Percentiles rank a stretch among this genome's conserved stretches.
phyloP scores from a whole-genome alignment of 1,140 invertebrate genomes.

The Dendrolimus kikuchii region DNA sequence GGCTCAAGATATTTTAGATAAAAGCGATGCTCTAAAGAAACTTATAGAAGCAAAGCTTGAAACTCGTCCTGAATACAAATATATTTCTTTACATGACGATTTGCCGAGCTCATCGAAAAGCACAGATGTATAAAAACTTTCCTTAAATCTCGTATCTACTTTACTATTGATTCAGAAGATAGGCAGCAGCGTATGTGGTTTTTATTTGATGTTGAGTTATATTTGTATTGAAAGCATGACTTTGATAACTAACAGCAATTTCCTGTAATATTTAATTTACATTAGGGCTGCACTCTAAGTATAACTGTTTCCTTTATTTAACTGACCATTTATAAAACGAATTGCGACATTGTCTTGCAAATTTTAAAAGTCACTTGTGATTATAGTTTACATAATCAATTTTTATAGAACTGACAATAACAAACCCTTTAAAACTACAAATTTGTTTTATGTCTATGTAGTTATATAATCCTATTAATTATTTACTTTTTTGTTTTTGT shows the following conservation, averaged over 20 bases:
- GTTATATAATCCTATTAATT: no score
- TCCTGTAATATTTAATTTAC: not conserved
- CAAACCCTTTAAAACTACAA: no score
- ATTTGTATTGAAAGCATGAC: slow-evolving; percentile 14
- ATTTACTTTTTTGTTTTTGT: no score
- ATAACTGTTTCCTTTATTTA: no score
- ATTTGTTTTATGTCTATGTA: no score
- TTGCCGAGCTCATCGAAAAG: slow-evolving; percentile 51
- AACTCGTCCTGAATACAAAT: slow-evolving; percentile 58
- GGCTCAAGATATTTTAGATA: slow-evolving; percentile 41
- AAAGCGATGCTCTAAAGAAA: slow-evolving; percentile 53
- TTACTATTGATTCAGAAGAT: slow-evolving; percentile 24
- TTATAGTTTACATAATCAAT: no score
- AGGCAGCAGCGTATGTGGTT: slow-evolving; percentile 49
- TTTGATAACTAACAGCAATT: not conserved
- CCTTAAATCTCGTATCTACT: slow-evolving; percentile 24
- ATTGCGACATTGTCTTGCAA: no score
- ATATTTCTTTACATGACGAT: slow-evolving; percentile 43
- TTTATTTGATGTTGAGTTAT: slow-evolving; percentile 22
- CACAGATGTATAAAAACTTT: slow-evolving; percentile 57
- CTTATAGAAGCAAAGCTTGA: slow-evolving; percentile 57
- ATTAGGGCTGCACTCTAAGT: no score
- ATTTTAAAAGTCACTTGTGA: no score
- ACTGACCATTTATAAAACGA: no score
- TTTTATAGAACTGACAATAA: no score